These are phyloP conservation scores for Carlito syrichta DNA, from an alignment of 2,113 vertebrate genomes.

Conservation along the genomic window DNA sequence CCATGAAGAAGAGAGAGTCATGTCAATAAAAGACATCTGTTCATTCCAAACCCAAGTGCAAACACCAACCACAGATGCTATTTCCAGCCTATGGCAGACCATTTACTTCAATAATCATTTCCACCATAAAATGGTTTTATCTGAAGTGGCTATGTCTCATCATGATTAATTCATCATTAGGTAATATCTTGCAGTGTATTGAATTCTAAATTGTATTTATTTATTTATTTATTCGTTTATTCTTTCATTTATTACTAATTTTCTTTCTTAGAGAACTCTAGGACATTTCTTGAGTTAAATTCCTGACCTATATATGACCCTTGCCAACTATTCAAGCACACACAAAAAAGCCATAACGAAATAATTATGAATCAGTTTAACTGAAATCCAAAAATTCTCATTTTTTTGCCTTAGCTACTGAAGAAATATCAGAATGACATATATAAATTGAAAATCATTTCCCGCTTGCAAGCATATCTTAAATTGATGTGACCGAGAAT, in stretches of 20 bases:
- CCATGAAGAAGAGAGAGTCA: neutral
- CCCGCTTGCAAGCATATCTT: constrained; percentile 77
- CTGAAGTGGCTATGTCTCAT: neutral
- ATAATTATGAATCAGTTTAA: constrained; percentile 72
- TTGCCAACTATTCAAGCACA: constrained; percentile 30
- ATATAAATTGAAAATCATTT: constrained; percentile 80
- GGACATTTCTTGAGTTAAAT: neutral
- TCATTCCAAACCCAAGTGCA: neutral
- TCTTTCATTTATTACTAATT: neutral
- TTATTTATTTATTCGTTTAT: neutral
- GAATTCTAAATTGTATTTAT: neutral
- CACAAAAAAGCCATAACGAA: neutral
- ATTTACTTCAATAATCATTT: rapidly evolving
- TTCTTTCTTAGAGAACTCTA: neutral
- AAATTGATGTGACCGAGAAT: constrained; percentile 77
- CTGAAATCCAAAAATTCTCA: constrained; percentile 72
- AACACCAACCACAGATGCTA: rapidly evolving
- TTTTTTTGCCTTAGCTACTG: constrained; percentile 29
- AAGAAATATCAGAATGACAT: constrained; percentile 73
- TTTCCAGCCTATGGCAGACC: neutral
- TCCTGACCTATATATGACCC: constrained; percentile 68
- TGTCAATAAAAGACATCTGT: too few relatives aligned
- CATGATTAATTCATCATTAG: neutral
- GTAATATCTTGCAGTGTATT: neutral
- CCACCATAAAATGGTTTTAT: neutral